phyloP scores from a whole-genome alignment of 2,888 invertebrate species.

The Cinara cedri region DNA sequence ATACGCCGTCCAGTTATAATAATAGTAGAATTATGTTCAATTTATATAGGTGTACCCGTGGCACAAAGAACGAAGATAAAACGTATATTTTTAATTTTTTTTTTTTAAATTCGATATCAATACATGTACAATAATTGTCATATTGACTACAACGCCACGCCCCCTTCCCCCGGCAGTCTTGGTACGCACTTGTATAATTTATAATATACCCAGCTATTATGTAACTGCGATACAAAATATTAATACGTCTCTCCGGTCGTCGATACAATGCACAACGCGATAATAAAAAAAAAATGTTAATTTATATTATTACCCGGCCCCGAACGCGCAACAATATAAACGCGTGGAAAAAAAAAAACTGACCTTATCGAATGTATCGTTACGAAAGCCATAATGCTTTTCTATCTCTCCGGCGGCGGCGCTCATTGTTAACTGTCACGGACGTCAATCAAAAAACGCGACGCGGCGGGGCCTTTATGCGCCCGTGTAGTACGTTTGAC shows the following conservation, averaged over 20 bases:
- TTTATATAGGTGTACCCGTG: too few relatives aligned
- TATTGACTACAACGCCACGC: not conserved
- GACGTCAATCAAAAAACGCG: conserved; percentile 48
- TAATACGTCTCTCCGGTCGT: too few relatives aligned
- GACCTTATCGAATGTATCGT: conserved; percentile 51
- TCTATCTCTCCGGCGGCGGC: not conserved
- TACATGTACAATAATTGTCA: not conserved
- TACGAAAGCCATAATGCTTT: conserved; percentile 39
- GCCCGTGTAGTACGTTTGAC: conserved; percentile 50
- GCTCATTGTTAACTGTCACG: conserved; percentile 53
- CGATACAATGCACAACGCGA: not conserved
- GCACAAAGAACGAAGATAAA: too few relatives aligned
- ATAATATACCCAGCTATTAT: not conserved
- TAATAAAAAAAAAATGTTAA: not conserved
- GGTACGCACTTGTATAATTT: not conserved
- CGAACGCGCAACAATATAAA: conserved; percentile 33
- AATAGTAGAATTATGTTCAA: too few relatives aligned
- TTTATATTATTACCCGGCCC: conserved; percentile 41
- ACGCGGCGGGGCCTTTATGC: conserved; percentile 22
- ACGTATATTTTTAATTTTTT: not conserved
- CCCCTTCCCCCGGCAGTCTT: too few relatives aligned
- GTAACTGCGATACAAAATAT: conserved; percentile 1
- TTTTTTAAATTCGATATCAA: not conserved
- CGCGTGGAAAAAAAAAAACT: conserved; percentile 12
- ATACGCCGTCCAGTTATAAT: too few relatives aligned